Percentiles rank a stretch among this genome's conserved stretches.
phyloP scores from a whole-genome alignment of 2,113 vertebrate genomes.

The Uria lomvia region DNA sequence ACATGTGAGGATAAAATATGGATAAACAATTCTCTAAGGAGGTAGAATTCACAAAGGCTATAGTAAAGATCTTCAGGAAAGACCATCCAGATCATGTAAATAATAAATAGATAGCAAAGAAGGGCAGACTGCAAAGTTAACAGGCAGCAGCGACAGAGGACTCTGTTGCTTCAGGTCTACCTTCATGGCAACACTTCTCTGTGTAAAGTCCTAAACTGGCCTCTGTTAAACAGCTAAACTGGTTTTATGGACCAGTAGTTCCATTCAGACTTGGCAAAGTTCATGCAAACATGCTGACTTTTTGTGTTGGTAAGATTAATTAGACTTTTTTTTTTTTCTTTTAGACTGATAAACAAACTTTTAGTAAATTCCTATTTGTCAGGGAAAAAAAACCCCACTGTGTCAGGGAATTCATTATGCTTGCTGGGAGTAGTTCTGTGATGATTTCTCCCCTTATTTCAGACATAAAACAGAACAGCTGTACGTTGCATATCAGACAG shows the following conservation, averaged over 20 bases:
- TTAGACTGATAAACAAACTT: slow-evolving; percentile 13
- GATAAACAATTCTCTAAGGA: neutral
- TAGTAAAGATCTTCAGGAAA: neutral
- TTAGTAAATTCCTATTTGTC: neutral
- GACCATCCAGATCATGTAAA: neutral
- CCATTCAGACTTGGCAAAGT: neutral
- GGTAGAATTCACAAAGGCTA: neutral
- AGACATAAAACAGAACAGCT: slow-evolving; percentile 55
- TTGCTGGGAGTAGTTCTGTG: slow-evolving; percentile 17
- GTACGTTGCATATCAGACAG: neutral
- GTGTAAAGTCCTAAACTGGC: neutral
- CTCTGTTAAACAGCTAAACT: neutral
- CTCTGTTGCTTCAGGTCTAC: neutral
- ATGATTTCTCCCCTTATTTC: slow-evolving; percentile 29
- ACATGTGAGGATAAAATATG: neutral
- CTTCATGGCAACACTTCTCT: neutral
- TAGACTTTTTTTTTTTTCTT: neutral
- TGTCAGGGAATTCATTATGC: slow-evolving; percentile 29
- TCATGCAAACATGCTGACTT: neutral
- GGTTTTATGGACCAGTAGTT: neutral
- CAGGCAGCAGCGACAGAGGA: neutral
- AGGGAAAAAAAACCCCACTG: neutral
- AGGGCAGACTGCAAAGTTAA: neutral
- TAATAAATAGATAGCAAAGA: neutral
- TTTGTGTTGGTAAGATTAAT: neutral